Conservation (phyloP, 2,888 invertebrate species). For the Aelia acuminata region DNA sequence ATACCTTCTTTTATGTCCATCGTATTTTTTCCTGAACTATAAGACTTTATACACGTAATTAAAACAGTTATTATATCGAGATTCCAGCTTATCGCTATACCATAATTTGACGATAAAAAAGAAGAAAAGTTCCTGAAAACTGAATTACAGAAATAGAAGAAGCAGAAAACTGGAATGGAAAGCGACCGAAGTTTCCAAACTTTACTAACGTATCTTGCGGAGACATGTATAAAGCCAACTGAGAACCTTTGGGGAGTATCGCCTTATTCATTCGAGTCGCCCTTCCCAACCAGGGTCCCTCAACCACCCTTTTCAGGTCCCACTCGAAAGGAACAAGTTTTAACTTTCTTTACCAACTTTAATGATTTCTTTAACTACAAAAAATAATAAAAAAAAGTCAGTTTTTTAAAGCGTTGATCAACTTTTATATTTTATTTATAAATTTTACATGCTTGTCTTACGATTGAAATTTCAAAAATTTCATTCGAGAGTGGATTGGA, state of each 20-base stretch:
- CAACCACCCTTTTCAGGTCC: background rate
- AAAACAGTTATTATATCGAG: background rate
- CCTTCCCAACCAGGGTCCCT: background rate
- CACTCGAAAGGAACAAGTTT: slow-evolving; percentile 7
- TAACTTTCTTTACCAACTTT: background rate
- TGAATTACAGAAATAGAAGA: background rate
- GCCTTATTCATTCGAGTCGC: background rate
- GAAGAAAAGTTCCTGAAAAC: background rate
- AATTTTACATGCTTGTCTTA: too few relatives aligned
- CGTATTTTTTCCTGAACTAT: too few relatives aligned
- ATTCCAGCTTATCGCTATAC: background rate
- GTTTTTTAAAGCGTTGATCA: background rate
- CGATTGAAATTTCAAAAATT: too few relatives aligned
- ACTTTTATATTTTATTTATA: too few relatives aligned
- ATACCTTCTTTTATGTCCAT: too few relatives aligned
- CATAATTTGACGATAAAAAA: background rate
- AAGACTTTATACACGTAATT: background rate
- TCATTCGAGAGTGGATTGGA: background rate
- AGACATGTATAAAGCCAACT: background rate
- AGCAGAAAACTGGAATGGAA: background rate
- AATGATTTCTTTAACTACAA: background rate
- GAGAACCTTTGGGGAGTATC: background rate
- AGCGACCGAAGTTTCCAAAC: background rate
- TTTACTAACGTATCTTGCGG: background rate
- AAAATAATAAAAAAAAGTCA: background rate